Conservation (phyloP, 2,113 vertebrate species). For the Balaeniceps rex region DNA sequence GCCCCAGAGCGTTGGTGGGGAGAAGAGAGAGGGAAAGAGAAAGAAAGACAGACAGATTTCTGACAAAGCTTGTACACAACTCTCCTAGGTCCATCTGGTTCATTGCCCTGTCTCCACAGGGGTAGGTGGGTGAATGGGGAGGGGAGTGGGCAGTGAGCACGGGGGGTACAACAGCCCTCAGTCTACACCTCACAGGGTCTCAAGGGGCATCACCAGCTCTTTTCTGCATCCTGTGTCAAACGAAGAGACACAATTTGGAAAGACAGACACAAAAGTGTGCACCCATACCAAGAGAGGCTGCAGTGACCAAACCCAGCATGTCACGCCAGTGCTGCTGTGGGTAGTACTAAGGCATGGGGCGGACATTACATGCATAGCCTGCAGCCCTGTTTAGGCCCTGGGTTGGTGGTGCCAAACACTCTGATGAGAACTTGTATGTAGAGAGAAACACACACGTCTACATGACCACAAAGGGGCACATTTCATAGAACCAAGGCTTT, state of each 20-base stretch:
- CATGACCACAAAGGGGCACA: not conserved
- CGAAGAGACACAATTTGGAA: not conserved
- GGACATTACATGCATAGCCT: not conserved
- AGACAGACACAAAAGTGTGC: not conserved
- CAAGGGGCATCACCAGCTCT: not conserved
- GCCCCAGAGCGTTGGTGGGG: not conserved
- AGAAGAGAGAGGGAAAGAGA: not conserved
- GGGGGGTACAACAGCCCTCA: not conserved
- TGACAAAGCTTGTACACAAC: not conserved
- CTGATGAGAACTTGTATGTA: not conserved
- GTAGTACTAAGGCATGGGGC: not conserved
- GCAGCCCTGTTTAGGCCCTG: not conserved
- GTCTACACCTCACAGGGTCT: not conserved
- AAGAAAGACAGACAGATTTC: not conserved
- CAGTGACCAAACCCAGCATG: not conserved
- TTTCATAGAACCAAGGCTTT: not conserved
- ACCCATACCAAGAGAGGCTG: not conserved
- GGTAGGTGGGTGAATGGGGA: not conserved
- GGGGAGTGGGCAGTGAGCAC: not conserved
- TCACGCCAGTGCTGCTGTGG: not conserved
- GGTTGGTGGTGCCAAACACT: not conserved
- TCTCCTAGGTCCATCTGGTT: not conserved
- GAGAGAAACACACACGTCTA: not conserved
- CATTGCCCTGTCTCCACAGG: not conserved
- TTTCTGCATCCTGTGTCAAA: not conserved